These are phyloP conservation scores for Notolepis coatsorum DNA, from an alignment of 2,797 vertebrate species.

Conservation along the genomic window DNA sequence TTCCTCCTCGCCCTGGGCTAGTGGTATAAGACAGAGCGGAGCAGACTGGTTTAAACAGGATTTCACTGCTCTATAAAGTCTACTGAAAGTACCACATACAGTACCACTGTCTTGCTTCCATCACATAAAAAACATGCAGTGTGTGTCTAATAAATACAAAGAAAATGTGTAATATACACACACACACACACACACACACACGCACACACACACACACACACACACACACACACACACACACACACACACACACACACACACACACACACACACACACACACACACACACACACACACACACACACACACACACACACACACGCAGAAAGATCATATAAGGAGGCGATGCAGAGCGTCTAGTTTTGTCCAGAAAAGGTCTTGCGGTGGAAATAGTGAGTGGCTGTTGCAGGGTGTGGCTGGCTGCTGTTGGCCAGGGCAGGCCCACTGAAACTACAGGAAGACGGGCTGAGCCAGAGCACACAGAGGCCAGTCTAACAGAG, in stretches of 20 bases:
- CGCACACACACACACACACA: no score
- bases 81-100: background rate
- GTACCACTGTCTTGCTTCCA: background rate
- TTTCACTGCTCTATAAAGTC: background rate
- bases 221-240: background rate
- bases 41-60: conserved; percentile 4
- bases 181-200: no score
- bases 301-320: background rate
- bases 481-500: conserved; percentile 17
- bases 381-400: conserved; percentile 66
- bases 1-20: background rate
- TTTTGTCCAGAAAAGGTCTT: conserved; percentile 16
- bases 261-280: no score
- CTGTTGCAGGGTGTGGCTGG: conserved; percentile 59
- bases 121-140: no score
- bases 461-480: conserved; percentile 31
- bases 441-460: conserved; percentile 31
- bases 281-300: background rate
- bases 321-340: background rate
- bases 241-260: background rate
- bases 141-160: no score
- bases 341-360: background rate
- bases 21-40: background rate
- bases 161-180: no score
- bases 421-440: conserved; percentile 42